These are phyloP conservation scores for Xestia rhomboidea DNA, from an alignment of 2,888 invertebrate genomes.

Conservation along the genomic window DNA sequence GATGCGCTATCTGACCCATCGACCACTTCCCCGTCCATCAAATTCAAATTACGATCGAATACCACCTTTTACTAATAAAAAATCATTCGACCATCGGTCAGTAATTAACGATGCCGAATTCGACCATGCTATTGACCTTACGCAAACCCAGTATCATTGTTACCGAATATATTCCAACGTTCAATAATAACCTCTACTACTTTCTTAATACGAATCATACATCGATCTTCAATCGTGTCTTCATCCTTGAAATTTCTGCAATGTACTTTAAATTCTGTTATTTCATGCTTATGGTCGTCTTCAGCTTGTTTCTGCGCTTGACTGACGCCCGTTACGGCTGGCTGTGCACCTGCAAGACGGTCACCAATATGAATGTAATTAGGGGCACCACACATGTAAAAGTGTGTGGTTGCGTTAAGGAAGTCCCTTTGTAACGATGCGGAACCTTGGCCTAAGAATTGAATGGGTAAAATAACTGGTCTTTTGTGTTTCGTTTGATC, in stretches of 20 bases:
- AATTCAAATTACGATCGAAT: slow-evolving; percentile 70
- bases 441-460: slow-evolving; percentile 67
- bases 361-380: slow-evolving; percentile 89
- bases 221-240: slow-evolving; percentile 74
- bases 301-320: slow-evolving; percentile 74
- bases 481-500: slow-evolving; percentile 46
- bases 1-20: slow-evolving; percentile 63
- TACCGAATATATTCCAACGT: slow-evolving; percentile 72
- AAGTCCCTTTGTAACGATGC: slow-evolving; percentile 77
- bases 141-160: slow-evolving; percentile 76
- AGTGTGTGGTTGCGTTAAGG: slow-evolving; percentile 85
- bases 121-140: slow-evolving; percentile 88
- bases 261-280: slow-evolving; percentile 65
- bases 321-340: slow-evolving; percentile 85
- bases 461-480: slow-evolving; percentile 62
- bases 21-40: slow-evolving; percentile 64
- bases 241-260: slow-evolving; percentile 75
- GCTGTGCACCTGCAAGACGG: slow-evolving; percentile 86
- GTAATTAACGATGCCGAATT: slow-evolving; percentile 88
- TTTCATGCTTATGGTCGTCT: slow-evolving; percentile 42
- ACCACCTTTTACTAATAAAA: slow-evolving; percentile 72
- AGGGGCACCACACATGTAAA: slow-evolving; percentile 82
- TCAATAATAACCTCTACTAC: slow-evolving; percentile 77
- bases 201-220: slow-evolving; percentile 77
- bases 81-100: slow-evolving; percentile 75